Evolutionary conservation across 2,113 vertebrate species (phyloP).

Genomic region (Psittacara wagleri): DNA sequence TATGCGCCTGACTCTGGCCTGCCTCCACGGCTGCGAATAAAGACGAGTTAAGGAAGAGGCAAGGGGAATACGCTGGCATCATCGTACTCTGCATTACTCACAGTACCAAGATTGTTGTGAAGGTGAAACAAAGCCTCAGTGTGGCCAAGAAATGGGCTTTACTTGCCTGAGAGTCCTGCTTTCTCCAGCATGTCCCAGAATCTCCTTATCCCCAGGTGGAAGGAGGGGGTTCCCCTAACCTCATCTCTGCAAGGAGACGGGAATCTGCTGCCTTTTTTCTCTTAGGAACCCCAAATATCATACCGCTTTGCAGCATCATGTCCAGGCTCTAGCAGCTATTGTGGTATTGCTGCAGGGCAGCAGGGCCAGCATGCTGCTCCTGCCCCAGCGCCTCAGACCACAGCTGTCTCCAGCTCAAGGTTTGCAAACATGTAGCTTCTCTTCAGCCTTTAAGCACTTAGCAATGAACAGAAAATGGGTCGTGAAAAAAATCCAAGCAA

Average conservation of each 20-base stretch:
- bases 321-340: background rate
- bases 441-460: background rate
- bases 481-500: constrained; percentile 2
- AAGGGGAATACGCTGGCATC: constrained; percentile 20
- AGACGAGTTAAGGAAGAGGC: constrained; percentile 38
- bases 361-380: background rate
- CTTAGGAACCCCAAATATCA: accelerated
- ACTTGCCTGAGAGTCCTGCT: background rate
- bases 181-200: accelerated
- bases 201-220: background rate
- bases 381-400: background rate
- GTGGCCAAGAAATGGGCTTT: background rate
- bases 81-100: background rate
- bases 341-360: background rate
- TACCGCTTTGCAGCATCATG: background rate
- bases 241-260: background rate
- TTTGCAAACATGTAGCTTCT: background rate
- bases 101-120: constrained; percentile 2
- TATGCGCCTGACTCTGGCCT: constrained; percentile 47
- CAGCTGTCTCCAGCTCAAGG: background rate
- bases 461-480: background rate
- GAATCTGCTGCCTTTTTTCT: background rate
- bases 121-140: background rate
- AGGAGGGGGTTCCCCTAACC: background rate
- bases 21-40: constrained; percentile 31